Conservation (phyloP, 2,888 invertebrate species). For the Phania funesta region DNA sequence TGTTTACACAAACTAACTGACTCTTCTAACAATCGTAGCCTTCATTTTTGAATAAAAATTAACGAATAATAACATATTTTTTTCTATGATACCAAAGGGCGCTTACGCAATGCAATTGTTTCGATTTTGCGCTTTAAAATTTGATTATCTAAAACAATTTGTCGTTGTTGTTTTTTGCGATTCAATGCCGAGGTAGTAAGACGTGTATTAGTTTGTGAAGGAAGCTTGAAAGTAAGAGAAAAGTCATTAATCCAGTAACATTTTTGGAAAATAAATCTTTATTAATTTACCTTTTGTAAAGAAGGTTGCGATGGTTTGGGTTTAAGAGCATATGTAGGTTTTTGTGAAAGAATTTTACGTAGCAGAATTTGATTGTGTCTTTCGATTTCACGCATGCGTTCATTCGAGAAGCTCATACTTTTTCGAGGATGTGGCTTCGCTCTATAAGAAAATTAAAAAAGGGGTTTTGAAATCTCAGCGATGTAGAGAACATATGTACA, state of each 20-base stretch:
- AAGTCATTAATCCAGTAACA: not conserved
- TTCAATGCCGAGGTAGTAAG: conserved; percentile 79
- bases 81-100: conserved; percentile 36
- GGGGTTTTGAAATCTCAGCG: not conserved
- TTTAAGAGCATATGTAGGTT: conserved; percentile 71
- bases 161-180: conserved; percentile 82
- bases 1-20: conserved; percentile 2
- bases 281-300: conserved; percentile 40
- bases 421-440: conserved; percentile 70
- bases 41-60: not conserved
- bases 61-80: too few relatives aligned
- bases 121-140: conserved; percentile 80
- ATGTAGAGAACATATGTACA: not conserved
- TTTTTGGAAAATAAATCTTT: not conserved
- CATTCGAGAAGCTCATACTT: conserved; percentile 82
- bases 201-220: conserved; percentile 74
- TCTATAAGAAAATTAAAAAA: conserved; percentile 9
- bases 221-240: conserved; percentile 3
- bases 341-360: conserved; percentile 82
- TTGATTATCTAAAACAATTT: conserved; percentile 83
- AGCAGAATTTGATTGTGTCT: conserved; percentile 83
- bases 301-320: conserved; percentile 45
- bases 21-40: conserved; percentile 1
- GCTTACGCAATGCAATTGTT: conserved; percentile 72
- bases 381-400: conserved; percentile 83